These are phyloP conservation scores for Leptinotarsa haldemani DNA, from an alignment of 2,888 invertebrate species.

Conservation along the genomic window DNA sequence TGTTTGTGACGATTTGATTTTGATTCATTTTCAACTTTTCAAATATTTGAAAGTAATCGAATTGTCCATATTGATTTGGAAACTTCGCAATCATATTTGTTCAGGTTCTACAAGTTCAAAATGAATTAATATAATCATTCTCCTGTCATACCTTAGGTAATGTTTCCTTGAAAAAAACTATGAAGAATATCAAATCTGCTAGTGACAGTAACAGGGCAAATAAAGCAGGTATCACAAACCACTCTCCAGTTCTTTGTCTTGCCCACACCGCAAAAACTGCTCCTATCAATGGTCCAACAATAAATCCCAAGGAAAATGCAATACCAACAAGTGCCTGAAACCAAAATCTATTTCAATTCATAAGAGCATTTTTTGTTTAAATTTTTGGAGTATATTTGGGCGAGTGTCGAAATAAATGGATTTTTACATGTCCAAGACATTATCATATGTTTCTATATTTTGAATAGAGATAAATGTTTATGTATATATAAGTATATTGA, in stretches of 20 bases:
- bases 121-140: too few species aligned
- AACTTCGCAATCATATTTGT: too few species aligned
- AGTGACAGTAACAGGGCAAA: slow-evolving; percentile 81
- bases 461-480: too few species aligned
- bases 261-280: slow-evolving; percentile 84
- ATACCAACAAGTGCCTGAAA: slow-evolving; percentile 94
- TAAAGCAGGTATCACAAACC: slow-evolving; percentile 86
- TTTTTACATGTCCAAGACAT: too few species aligned
- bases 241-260: slow-evolving; percentile 73
- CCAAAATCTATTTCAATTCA: slow-evolving; percentile 19
- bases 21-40: not conserved
- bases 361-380: not conserved
- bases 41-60: not conserved
- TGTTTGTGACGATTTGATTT: too few species aligned
- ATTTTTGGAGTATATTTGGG: too few species aligned
- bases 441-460: too few species aligned
- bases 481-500: too few species aligned
- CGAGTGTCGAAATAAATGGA: too few species aligned
- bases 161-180: slow-evolving; percentile 83
- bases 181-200: slow-evolving; percentile 82
- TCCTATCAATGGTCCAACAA: slow-evolving; percentile 94
- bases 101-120: too few species aligned
- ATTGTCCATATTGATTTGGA: too few species aligned
- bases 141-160: slow-evolving; percentile 73
- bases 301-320: slow-evolving; percentile 98